phyloP scores from a whole-genome alignment of 2,888 invertebrate genomes.

The Allygus modestus region DNA sequence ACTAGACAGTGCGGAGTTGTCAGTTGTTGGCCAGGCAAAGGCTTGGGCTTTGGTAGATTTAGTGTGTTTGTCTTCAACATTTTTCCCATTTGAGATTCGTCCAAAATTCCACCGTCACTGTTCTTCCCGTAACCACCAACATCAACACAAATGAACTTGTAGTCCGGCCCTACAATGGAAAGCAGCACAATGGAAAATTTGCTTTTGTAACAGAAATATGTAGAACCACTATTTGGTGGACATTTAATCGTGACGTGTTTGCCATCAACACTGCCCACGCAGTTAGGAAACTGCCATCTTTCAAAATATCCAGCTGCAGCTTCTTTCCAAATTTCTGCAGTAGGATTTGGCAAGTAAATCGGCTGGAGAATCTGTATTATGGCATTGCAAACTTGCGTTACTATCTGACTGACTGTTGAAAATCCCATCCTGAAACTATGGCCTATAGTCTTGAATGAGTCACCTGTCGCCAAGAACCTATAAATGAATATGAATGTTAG shows the following conservation, averaged over 20 bases:
- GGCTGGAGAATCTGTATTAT: slow-evolving; percentile 71
- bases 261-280: slow-evolving; percentile 66
- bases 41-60: slow-evolving; percentile 67
- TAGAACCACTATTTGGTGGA: slow-evolving; percentile 63
- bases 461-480: slow-evolving; percentile 71
- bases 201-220: slow-evolving; percentile 65
- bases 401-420: slow-evolving; percentile 71
- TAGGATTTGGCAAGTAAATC: slow-evolving; percentile 62
- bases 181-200: slow-evolving; percentile 65
- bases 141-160: slow-evolving; percentile 65
- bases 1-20: slow-evolving; percentile 67
- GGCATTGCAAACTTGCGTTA: slow-evolving; percentile 71
- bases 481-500: not conserved
- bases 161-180: slow-evolving; percentile 65
- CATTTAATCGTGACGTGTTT: slow-evolving; percentile 65
- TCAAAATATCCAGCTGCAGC: slow-evolving; percentile 65
- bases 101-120: slow-evolving; percentile 65
- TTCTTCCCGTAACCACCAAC: slow-evolving; percentile 66
- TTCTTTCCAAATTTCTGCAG: slow-evolving; percentile 64
- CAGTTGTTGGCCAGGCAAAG: slow-evolving; percentile 67
- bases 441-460: slow-evolving; percentile 71
- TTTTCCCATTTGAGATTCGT: slow-evolving; percentile 66
- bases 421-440: slow-evolving; percentile 71
- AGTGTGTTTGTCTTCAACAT: slow-evolving; percentile 66
- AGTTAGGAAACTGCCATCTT: slow-evolving; percentile 67